Conservation (phyloP, 1,140 invertebrate species). For the Neuroterus valhalla region DNA sequence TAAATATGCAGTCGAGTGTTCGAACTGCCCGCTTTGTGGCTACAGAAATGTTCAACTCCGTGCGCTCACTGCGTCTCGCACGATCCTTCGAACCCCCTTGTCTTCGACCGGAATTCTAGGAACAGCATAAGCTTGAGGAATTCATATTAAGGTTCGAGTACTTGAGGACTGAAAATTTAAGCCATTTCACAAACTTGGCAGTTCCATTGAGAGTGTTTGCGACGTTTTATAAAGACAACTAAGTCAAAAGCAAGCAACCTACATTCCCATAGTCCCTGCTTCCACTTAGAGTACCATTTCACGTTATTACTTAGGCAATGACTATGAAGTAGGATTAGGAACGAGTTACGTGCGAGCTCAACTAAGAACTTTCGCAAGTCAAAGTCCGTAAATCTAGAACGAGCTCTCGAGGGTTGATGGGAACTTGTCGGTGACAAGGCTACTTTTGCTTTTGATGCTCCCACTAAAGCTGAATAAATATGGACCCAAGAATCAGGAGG, state of each 20-base stretch:
- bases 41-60: too few species aligned
- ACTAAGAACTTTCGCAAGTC: conserved; percentile 23
- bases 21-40: too few species aligned
- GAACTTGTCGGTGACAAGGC: neutral
- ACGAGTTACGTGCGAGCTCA: conserved; percentile 26
- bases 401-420: conserved; percentile 7
- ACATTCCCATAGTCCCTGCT: conserved; percentile 17
- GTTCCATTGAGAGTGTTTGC: neutral
- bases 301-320: conserved; percentile 28
- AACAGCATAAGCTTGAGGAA: too few species aligned
- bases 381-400: conserved; percentile 25
- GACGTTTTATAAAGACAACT: conserved; percentile 21
- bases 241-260: conserved; percentile 25
- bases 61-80: too few species aligned
- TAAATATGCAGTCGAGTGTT: too few species aligned
- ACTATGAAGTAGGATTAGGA: conserved; percentile 30
- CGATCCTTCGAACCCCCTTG: too few species aligned
- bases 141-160: too few species aligned
- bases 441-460: conserved; percentile 4
- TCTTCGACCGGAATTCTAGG: too few species aligned
- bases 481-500: neutral
- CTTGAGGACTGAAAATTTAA: conserved; percentile 5
- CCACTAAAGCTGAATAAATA: conserved; percentile 4
- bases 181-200: conserved; percentile 20
- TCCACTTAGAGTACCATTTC: conserved; percentile 24